These are phyloP conservation scores for Aptenodytes patagonicus DNA, from an alignment of 2,113 vertebrate genomes.

Conservation along the genomic window DNA sequence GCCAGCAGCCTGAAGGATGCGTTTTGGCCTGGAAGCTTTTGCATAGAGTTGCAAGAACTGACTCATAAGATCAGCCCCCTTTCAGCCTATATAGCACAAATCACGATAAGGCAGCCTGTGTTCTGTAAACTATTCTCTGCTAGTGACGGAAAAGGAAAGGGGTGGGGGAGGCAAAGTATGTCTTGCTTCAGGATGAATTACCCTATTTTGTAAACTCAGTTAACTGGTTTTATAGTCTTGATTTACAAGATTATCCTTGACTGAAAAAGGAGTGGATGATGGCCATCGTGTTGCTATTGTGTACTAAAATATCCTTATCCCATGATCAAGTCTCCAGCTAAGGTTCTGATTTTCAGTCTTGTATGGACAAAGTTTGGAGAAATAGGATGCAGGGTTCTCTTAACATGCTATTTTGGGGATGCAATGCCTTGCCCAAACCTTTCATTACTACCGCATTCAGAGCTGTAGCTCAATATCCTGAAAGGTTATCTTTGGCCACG, in stretches of 20 bases:
- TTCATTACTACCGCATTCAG: rapidly evolving
- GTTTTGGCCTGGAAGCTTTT: conserved; percentile 30
- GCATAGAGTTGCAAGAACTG: background rate
- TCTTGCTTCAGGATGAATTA: conserved; percentile 13
- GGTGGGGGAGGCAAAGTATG: background rate
- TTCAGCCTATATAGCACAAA: background rate
- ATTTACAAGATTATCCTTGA: background rate
- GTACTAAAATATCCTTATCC: conserved; percentile 18
- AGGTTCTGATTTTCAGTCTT: background rate
- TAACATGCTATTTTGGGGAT: background rate
- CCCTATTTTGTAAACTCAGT: background rate
- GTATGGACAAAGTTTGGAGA: background rate
- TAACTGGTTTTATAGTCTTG: background rate
- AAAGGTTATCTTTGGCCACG: background rate
- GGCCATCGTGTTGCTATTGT: background rate
- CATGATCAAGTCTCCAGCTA: background rate
- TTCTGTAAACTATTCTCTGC: conserved; percentile 17
- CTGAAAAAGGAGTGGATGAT: conserved; percentile 23
- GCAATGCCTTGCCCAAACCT: background rate
- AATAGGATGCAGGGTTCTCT: background rate
- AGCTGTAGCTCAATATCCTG: background rate
- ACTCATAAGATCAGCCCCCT: background rate
- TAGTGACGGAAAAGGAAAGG: background rate
- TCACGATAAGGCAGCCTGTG: background rate
- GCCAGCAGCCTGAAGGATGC: background rate